Conservation (phyloP, 2,113 vertebrate species). For the Dasypus novemcinctus region DNA sequence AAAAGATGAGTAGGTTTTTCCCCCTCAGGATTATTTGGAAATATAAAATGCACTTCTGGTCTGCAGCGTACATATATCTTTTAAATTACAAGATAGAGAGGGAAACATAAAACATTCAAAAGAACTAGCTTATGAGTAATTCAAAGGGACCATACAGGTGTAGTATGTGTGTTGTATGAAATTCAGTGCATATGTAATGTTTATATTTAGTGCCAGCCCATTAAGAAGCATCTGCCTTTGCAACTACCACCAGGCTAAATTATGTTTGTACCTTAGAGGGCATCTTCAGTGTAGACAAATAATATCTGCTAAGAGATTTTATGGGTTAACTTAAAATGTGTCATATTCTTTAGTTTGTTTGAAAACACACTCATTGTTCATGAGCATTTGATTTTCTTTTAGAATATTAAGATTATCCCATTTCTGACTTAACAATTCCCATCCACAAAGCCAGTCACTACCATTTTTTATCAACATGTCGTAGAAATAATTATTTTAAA, state of each 20-base stretch:
- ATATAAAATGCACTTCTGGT: not conserved
- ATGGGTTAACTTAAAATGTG: not conserved
- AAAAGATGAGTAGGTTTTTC: not conserved
- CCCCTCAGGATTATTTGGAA: not conserved
- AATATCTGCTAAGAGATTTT: not conserved
- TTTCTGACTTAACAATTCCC: constrained; percentile 13
- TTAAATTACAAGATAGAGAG: constrained; percentile 27
- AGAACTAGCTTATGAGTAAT: not conserved
- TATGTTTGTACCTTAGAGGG: not conserved
- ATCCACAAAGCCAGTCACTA: not conserved
- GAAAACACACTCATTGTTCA: not conserved
- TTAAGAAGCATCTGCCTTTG: constrained; percentile 31
- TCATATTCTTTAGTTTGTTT: not conserved
- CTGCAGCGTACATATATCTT: not conserved
- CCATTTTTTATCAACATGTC: not conserved
- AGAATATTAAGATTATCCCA: not conserved
- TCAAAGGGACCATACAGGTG: not conserved
- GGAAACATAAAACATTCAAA: not conserved
- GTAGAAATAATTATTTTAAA: constrained; percentile 36
- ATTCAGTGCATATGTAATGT: not conserved
- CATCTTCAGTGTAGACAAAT: not conserved
- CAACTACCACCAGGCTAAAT: not conserved
- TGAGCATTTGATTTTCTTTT: not conserved
- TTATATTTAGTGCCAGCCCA: not conserved
- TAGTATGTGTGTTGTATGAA: not conserved